Evolutionary conservation across 2,797 vertebrate species (phyloP).

Genomic region (Cichlasoma orientale): DNA sequence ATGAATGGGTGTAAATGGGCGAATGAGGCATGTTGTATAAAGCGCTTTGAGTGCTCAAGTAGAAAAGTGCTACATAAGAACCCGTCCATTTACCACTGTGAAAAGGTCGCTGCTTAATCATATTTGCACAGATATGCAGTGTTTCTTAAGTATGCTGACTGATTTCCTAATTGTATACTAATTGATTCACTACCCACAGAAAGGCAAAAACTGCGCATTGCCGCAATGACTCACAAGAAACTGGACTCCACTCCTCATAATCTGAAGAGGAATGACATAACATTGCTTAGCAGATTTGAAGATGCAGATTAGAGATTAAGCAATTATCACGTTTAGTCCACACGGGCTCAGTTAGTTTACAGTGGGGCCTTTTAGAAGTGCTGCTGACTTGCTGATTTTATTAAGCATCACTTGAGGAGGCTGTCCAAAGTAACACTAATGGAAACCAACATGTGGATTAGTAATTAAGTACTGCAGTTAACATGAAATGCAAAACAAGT

Average conservation of each 20-base stretch:
- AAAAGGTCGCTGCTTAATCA: not conserved
- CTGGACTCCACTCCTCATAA: conserved; percentile 21
- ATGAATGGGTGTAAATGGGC: too few species aligned
- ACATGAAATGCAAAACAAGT: not conserved
- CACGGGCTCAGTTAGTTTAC: not conserved
- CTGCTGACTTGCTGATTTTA: fast-evolving
- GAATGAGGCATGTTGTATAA: too few species aligned
- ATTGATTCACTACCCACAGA: not conserved
- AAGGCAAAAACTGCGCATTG: not conserved
- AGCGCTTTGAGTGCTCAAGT: too few species aligned
- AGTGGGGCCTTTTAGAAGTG: not conserved
- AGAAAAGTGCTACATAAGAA: too few species aligned
- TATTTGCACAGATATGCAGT: not conserved
- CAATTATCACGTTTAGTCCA: conserved; percentile 11
- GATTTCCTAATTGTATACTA: not conserved
- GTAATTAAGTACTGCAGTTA: not conserved
- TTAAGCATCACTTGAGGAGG: conserved; percentile 19
- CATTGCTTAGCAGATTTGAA: conserved; percentile 52
- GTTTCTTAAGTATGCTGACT: too few species aligned
- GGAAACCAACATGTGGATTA: not conserved
- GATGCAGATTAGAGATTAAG: conserved; percentile 47
- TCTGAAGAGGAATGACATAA: conserved; percentile 54
- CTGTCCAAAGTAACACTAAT: not conserved
- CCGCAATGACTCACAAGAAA: conserved; percentile 18
- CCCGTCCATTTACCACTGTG: too few species aligned